phyloP scores from a whole-genome alignment of 2,113 vertebrate species.

The Numida meleagris region DNA sequence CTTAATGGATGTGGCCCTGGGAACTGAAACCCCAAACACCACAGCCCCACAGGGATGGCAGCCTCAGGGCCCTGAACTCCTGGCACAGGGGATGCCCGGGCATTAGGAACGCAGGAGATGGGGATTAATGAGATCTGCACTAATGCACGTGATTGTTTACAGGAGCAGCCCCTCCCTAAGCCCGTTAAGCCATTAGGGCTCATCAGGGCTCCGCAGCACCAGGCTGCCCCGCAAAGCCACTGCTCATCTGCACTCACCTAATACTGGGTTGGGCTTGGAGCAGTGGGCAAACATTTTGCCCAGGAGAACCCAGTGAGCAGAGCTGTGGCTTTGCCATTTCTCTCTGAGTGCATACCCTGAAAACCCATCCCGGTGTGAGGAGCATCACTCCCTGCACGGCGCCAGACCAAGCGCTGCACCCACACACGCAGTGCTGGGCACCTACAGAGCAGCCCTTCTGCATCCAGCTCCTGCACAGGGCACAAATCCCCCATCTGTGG shows the following conservation, averaged over 20 bases:
- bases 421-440: rapidly evolving
- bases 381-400: neutral
- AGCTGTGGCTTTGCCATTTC: neutral
- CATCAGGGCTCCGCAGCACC: neutral
- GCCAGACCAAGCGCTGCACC: rapidly evolving
- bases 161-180: neutral
- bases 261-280: neutral
- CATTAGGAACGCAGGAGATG: neutral
- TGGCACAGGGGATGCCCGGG: neutral
- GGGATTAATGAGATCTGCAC: constrained; percentile 50
- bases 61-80: neutral
- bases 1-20: neutral
- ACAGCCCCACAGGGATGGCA: rapidly evolving
- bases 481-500: neutral
- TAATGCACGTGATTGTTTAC: constrained; percentile 54
- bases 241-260: rapidly evolving
- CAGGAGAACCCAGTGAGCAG: neutral
- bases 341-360: too few relatives aligned
- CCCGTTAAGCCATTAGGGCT: constrained; percentile 38
- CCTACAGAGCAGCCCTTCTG: neutral
- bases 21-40: neutral
- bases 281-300: neutral
- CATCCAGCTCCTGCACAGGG: neutral
- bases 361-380: too few relatives aligned
- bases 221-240: rapidly evolving